These are phyloP conservation scores for Procambarus virginalis DNA, from an alignment of 1,140 invertebrate genomes.

Conservation along the genomic window DNA sequence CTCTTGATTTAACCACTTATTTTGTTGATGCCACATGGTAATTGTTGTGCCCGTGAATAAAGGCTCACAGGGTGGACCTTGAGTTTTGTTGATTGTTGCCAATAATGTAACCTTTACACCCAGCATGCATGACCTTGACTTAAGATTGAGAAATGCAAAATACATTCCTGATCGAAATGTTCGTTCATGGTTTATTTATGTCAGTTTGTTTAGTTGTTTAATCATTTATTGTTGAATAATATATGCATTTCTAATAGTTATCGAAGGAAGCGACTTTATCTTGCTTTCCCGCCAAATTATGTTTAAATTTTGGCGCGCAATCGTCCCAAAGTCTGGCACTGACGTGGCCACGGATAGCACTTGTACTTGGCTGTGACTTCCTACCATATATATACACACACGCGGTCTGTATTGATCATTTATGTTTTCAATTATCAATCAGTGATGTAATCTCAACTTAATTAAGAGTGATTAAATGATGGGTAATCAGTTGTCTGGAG, in stretches of 20 bases:
- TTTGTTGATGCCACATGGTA: neutral
- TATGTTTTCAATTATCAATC: too few species aligned
- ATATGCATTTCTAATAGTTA: neutral
- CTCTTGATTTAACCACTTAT: too few species aligned
- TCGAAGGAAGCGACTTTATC: neutral
- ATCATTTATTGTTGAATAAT: neutral
- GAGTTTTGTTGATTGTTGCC: neutral
- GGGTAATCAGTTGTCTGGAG: neutral
- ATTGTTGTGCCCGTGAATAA: neutral
- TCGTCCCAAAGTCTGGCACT: neutral
- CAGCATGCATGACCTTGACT: neutral
- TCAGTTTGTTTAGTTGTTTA: neutral
- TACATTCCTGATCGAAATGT: neutral
- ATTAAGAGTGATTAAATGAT: too few species aligned
- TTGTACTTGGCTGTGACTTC: neutral
- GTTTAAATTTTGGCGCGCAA: neutral
- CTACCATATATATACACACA: too few species aligned
- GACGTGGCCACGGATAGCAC: neutral
- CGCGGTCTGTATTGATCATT: too few species aligned
- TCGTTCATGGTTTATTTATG: neutral
- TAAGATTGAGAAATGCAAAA: neutral
- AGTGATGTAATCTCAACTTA: too few species aligned
- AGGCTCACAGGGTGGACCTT: neutral
- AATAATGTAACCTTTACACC: neutral
- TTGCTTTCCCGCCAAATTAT: neutral